Base-by-base conservation (phyloP, 2,113 vertebrate species). In the Pandion haliaetus region DNA sequence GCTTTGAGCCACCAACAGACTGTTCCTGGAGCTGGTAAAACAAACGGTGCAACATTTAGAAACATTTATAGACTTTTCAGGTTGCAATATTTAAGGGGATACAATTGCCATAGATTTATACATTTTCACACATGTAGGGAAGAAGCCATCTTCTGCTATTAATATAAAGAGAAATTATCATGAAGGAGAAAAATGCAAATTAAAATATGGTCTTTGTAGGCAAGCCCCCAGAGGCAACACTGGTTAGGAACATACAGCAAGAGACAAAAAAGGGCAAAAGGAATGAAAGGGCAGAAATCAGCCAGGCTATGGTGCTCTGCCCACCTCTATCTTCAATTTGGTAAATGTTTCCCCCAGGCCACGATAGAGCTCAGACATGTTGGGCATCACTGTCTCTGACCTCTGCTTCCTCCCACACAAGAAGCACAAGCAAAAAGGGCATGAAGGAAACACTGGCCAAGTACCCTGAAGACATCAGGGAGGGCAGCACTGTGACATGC, bases 401-500 rank as follows among this genome's bases (percentile, higher is more conserved):
- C 40, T 47, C 45, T 69, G 54, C 45, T 61, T 83, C n/a, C 24
- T 54, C 34, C 44, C 54, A 54, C 44, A 45, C 26, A 17, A 38
- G 69, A 21, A 50, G 42, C 18, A 21, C 5, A 16, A 72, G 20
- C 6, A 0, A 65, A 44, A 34, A 38, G 29, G 19, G 29, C 9
- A 54, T 31, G 45, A 47, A 69, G 79, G 29, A 28, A 54, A 24
- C 5, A 4, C 10, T 29, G 54, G 47, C 40, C 40, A 38, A 38
- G 19, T 3, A 18, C 28, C 70, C 45, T 17, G 23, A 61, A 54
- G 29, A 6, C 24, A 13, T 34, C 15, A 31, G 17, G 44, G n/a
- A 65, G 42, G 34, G 45, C 36, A 44, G 78, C 45, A 3, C 1
- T 3, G 8, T 12, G 50, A 12, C 1, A 0, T 9, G 82, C 31